These are phyloP conservation scores for Myrmecophaga tridactyla DNA, from an alignment of 2,113 vertebrate genomes.

Conservation along the genomic window DNA sequence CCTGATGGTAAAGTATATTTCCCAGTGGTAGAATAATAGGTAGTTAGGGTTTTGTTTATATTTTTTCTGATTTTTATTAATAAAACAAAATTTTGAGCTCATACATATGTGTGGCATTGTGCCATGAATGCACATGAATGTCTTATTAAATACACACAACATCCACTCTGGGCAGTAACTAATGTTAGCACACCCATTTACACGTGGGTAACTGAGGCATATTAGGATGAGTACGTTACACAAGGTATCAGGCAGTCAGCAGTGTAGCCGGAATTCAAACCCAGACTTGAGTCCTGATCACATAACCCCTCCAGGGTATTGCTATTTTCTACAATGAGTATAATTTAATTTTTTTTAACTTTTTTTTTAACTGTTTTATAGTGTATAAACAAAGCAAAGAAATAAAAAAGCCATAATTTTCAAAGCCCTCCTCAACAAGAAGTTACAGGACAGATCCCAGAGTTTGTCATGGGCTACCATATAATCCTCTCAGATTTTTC, in stretches of 20 bases:
- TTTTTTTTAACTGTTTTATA: too few species aligned
- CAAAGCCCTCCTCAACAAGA: too few species aligned
- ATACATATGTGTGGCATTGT: not conserved
- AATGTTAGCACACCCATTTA: not conserved
- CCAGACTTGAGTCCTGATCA: not conserved
- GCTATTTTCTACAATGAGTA: not conserved
- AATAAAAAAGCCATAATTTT: too few species aligned
- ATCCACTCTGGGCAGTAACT: not conserved
- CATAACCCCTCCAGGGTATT: not conserved
- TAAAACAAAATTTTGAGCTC: not conserved
- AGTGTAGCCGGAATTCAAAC: not conserved
- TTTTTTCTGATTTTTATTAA: not conserved
- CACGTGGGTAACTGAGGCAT: not conserved
- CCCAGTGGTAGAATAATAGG: not conserved
- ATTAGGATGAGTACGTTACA: not conserved
- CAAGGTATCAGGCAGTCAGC: not conserved
- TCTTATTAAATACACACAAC: not conserved
- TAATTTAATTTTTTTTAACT: not conserved
- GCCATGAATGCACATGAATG: not conserved
- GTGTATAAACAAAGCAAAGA: too few species aligned
- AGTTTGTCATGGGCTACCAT: too few species aligned
- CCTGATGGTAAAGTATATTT: not conserved
- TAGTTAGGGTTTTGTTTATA: not conserved
- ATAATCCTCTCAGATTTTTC: too few species aligned
- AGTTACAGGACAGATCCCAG: too few species aligned